A percentile compares a stretch with the other conserved stretches of the same genome.
phyloP scores from a whole-genome alignment of 2,888 invertebrate species.

The Galerucella calmariensis region DNA sequence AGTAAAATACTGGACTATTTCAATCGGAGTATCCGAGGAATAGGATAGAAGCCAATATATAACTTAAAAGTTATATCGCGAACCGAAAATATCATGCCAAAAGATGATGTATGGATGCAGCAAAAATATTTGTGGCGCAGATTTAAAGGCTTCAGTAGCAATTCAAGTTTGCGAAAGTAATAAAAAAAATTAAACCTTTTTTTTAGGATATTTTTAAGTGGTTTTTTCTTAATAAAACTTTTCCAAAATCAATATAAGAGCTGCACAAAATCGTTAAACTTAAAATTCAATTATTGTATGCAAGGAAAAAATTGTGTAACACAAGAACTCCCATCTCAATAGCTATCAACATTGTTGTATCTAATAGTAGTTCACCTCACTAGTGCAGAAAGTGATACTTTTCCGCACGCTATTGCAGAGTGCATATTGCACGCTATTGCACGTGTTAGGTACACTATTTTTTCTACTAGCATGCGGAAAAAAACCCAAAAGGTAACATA shows the following conservation, averaged over 20 bases:
- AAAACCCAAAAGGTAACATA: too few species aligned
- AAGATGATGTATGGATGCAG: conserved; percentile 50
- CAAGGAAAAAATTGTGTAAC: too few species aligned
- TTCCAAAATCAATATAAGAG: not conserved
- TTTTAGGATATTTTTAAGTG: not conserved
- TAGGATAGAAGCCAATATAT: conserved; percentile 45
- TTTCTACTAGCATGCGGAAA: too few species aligned
- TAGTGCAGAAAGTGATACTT: too few species aligned
- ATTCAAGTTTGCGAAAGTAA: conserved; percentile 28
- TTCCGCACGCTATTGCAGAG: too few species aligned
- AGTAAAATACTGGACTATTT: not conserved
- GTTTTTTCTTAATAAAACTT: not conserved
- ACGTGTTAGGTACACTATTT: too few species aligned
- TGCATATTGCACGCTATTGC: too few species aligned
- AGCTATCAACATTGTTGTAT: too few species aligned
- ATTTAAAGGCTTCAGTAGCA: conserved; percentile 23
- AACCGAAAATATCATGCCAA: conserved; percentile 51
- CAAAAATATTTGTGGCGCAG: conserved; percentile 45
- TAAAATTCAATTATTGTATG: too few species aligned
- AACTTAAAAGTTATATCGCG: conserved; percentile 50
- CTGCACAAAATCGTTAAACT: not conserved
- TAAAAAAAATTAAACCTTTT: not conserved
- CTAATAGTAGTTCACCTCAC: too few species aligned
- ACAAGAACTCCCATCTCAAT: too few species aligned
- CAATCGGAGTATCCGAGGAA: conserved; percentile 8